Percentiles rank a stretch among this genome's conserved stretches.
These are phyloP conservation scores for Pseudomyrmex concolor DNA, from an alignment of 1,140 invertebrate genomes.

Conservation along the genomic window DNA sequence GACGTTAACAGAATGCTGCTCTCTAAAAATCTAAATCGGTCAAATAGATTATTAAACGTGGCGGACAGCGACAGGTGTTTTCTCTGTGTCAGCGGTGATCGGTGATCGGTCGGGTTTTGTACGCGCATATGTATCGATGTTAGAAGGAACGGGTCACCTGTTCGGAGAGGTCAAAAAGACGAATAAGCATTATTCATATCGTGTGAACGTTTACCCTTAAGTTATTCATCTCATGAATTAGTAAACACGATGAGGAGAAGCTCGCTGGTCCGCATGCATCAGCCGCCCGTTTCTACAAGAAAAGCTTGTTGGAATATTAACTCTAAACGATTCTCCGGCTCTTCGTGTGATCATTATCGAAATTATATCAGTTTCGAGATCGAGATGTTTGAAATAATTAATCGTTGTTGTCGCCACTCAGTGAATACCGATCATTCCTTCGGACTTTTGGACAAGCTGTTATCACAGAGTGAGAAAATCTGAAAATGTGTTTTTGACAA, in stretches of 20 bases:
- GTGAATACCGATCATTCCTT: no score
- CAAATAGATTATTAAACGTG: not conserved
- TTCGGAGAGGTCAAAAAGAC: slow-evolving; percentile 75
- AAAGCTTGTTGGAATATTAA: slow-evolving; percentile 57
- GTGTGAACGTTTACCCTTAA: slow-evolving; percentile 75
- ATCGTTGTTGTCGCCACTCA: not conserved
- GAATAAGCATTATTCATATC: slow-evolving; percentile 80
- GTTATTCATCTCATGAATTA: slow-evolving; percentile 82
- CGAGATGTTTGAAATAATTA: slow-evolving; percentile 21
- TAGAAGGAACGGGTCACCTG: slow-evolving; percentile 74
- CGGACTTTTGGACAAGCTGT: no score
- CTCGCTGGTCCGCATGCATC: slow-evolving; percentile 13
- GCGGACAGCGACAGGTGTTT: slow-evolving; percentile 72
- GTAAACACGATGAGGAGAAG: slow-evolving; percentile 75
- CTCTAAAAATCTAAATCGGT: slow-evolving; percentile 9
- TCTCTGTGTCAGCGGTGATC: slow-evolving; percentile 54
- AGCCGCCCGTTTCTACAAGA: slow-evolving; percentile 42
- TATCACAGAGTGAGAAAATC: no score
- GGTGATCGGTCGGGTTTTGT: slow-evolving; percentile 17
- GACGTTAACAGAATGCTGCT: not conserved
- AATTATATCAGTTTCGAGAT: slow-evolving; percentile 23
- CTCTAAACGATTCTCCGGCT: slow-evolving; percentile 23
- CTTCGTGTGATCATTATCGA: not conserved
- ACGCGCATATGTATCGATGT: slow-evolving; percentile 10
- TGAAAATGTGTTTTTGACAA: no score